A percentile compares a stretch with the other conserved stretches of the same genome.
Evolutionary conservation across 2,797 vertebrate genomes (phyloP).

Genomic region (Malacoctenus gilli): DNA sequence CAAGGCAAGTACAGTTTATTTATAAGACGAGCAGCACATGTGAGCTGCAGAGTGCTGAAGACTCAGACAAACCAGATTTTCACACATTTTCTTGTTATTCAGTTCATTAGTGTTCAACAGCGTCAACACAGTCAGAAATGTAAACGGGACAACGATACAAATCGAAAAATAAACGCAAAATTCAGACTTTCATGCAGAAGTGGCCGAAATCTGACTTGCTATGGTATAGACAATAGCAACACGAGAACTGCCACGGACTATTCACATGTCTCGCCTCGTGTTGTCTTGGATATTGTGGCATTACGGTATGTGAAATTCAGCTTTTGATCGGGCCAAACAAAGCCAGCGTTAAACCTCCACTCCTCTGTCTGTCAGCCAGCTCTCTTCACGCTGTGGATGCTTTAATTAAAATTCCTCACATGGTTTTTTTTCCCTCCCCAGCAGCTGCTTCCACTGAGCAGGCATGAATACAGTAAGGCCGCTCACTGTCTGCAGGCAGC

Average conservation of each 20-base stretch:
- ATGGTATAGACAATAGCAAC: no score
- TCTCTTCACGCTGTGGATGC: slow-evolving; percentile 55
- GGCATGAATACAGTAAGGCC: slow-evolving; percentile 29
- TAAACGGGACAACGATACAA: no score
- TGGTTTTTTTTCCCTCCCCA: slow-evolving; percentile 13
- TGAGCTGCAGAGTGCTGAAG: no score
- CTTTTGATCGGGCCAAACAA: slow-evolving; percentile 35
- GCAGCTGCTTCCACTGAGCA: slow-evolving; percentile 44
- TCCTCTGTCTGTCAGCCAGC: slow-evolving; percentile 36
- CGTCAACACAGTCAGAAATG: no score
- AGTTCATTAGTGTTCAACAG: no score
- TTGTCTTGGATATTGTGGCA: neutral
- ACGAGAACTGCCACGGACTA: no score
- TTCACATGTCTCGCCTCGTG: neutral
- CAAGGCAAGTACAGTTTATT: neutral
- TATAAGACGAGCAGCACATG: neutral
- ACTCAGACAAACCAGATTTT: no score
- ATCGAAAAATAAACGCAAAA: no score
- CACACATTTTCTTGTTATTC: no score
- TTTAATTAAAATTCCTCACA: slow-evolving; percentile 76
- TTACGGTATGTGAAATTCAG: slow-evolving; percentile 23
- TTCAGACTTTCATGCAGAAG: no score
- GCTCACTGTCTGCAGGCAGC: slow-evolving; percentile 18
- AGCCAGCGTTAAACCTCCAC: slow-evolving; percentile 37
- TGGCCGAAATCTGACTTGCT: no score